Conservation (phyloP, 2,113 vertebrate genomes). For the Takifugu flavidus region DNA sequence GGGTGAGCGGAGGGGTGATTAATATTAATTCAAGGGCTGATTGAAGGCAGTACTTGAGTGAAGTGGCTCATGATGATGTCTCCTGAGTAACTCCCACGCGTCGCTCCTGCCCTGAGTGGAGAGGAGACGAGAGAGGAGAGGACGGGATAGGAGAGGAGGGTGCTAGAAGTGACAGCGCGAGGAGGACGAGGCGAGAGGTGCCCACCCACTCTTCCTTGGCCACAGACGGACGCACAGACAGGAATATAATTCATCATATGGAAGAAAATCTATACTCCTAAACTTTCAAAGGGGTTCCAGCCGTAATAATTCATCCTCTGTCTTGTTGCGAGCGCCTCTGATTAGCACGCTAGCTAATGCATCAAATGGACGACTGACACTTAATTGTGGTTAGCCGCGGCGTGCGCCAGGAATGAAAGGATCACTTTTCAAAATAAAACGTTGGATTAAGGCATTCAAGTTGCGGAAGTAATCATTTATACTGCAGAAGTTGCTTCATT, state of each 20-base stretch:
- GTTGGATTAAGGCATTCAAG: too few relatives aligned
- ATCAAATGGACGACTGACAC: not conserved
- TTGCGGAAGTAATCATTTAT: too few relatives aligned
- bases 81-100: slow-evolving; percentile 65
- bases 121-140: slow-evolving; percentile 1
- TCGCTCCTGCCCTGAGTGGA: slow-evolving; percentile 36
- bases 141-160: slow-evolving; percentile 15
- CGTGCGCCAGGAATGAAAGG: too few relatives aligned
- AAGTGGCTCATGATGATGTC: slow-evolving; percentile 66
- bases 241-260: slow-evolving; percentile 1
- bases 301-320: not conserved
- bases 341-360: slow-evolving; percentile 5
- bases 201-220: slow-evolving; percentile 23
- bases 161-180: slow-evolving; percentile 29
- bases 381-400: too few relatives aligned
- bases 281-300: not conserved
- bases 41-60: slow-evolving; percentile 66
- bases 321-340: not conserved
- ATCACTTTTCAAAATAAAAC: too few relatives aligned
- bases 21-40: slow-evolving; percentile 70
- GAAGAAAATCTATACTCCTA: not conserved
- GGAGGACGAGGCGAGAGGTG: slow-evolving; percentile 29
- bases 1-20: slow-evolving; percentile 42
- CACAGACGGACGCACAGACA: slow-evolving; percentile 5
- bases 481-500: not conserved